Evolutionary conservation across 2,888 invertebrate genomes (phyloP).

Genomic region (Hyalella azteca): DNA sequence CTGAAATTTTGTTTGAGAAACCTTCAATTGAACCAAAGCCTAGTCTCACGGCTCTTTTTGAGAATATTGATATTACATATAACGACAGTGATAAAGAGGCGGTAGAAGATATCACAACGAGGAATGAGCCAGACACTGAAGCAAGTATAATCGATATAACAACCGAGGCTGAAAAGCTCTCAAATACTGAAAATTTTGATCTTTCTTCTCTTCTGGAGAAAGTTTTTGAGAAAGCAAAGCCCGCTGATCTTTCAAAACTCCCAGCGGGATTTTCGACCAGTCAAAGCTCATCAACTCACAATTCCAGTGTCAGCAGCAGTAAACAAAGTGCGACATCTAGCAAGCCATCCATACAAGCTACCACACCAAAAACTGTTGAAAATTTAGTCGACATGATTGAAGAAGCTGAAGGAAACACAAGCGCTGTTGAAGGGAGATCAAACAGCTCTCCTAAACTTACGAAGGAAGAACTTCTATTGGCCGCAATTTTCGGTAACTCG

Average conservation of each 20-base stretch:
- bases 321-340: neutral
- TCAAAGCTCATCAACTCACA: slow-evolving; percentile 13
- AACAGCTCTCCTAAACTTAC: neutral
- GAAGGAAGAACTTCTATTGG: slow-evolving; percentile 1
- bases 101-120: neutral
- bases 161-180: slow-evolving; percentile 2
- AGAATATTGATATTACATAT: slow-evolving; percentile 18
- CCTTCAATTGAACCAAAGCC: neutral
- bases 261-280: slow-evolving; percentile 29
- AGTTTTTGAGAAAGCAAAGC: slow-evolving; percentile 25
- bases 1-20: neutral
- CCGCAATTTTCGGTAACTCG: neutral
- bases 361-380: neutral
- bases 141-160: slow-evolving; percentile 27
- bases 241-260: slow-evolving; percentile 38
- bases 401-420: neutral
- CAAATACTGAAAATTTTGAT: slow-evolving; percentile 20
- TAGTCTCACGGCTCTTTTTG: neutral
- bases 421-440: neutral
- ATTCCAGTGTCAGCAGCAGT: neutral
- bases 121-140: neutral
- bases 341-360: slow-evolving; percentile 4
- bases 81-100: neutral
- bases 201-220: slow-evolving; percentile 33
- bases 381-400: neutral